These are phyloP conservation scores for Cydia pomonella DNA, from an alignment of 1,140 invertebrate species.

Conservation along the genomic window DNA sequence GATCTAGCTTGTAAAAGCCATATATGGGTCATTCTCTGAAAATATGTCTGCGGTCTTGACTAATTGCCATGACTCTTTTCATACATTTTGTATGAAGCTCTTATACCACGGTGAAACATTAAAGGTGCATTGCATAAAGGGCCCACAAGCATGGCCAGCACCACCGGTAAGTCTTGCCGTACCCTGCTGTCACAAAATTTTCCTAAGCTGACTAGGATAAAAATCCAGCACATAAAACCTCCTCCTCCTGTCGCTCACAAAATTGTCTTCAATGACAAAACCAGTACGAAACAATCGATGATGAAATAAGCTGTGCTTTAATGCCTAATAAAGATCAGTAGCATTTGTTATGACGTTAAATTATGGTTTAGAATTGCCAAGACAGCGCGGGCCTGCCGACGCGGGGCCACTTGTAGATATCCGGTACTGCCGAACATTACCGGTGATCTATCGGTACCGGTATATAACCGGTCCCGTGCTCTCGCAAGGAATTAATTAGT, in stretches of 20 bases:
- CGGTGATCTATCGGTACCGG: no score
- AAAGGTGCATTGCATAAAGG: slow-evolving; percentile 96
- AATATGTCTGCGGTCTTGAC: no score
- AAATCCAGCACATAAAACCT: no score
- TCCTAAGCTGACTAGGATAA: no score
- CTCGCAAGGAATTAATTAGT: not conserved
- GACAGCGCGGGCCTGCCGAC: not conserved
- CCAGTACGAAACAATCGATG: no score
- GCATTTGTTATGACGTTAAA: not conserved
- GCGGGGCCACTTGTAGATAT: not conserved
- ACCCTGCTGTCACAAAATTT: slow-evolving; percentile 98
- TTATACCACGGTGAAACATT: slow-evolving; percentile 91
- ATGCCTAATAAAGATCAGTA: not conserved
- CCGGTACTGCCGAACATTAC: no score
- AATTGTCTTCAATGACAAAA: no score
- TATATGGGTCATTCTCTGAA: slow-evolving; percentile 99
- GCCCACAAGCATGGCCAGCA: slow-evolving; percentile 97
- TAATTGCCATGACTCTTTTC: no score
- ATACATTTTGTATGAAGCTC: slow-evolving; percentile 94
- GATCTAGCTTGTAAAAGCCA: slow-evolving; percentile 99
- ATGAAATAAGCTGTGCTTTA: no score
- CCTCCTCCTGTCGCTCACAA: no score
- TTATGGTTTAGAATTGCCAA: not conserved
- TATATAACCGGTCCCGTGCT: not conserved
- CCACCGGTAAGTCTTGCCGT: slow-evolving; percentile 98